Conservation (phyloP, 2,797 vertebrate species). For the Pseudomugil tenellus region DNA sequence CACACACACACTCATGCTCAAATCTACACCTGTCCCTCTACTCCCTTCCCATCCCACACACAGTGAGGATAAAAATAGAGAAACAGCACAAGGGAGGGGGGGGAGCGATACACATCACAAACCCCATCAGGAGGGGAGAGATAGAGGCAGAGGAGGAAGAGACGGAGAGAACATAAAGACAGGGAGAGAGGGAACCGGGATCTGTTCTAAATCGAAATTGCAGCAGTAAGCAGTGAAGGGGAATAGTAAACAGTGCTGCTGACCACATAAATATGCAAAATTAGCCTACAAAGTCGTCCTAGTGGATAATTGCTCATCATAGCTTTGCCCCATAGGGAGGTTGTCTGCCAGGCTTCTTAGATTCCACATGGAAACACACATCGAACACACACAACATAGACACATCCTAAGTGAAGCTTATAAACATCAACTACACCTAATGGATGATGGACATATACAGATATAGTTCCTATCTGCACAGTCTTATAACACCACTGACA, state of each 20-base stretch:
- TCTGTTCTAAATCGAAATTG: conserved; percentile 79
- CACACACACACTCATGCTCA: conserved; percentile 37
- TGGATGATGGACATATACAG: conserved; percentile 32
- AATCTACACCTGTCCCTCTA: conserved; percentile 78
- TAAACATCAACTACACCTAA: conserved; percentile 28
- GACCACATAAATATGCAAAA: conserved; percentile 84
- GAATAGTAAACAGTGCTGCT: conserved; percentile 83
- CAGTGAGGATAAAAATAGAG: conserved; percentile 80
- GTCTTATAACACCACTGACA: conserved; percentile 1
- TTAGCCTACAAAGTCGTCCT: conserved; percentile 82
- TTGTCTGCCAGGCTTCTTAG: conserved; percentile 75
- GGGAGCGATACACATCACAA: conserved; percentile 77
- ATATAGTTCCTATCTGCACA: conserved; percentile 13
- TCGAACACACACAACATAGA: conserved; percentile 52
- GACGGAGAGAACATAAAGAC: conserved; percentile 51
- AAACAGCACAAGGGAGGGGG: conserved; percentile 59
- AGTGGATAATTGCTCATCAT: conserved; percentile 84
- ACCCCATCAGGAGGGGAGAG: conserved; percentile 75
- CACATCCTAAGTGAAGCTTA: conserved; percentile 34
- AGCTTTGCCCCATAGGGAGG: conserved; percentile 73
- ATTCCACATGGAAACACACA: conserved; percentile 75
- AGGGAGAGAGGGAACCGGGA: conserved; percentile 46
- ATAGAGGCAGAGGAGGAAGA: conserved; percentile 68
- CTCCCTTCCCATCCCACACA: conserved; percentile 73
- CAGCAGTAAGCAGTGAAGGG: conserved; percentile 81